These are phyloP conservation scores for Ptychoptera contaminata DNA, from an alignment of 2,888 invertebrate species.

Conservation along the genomic window DNA sequence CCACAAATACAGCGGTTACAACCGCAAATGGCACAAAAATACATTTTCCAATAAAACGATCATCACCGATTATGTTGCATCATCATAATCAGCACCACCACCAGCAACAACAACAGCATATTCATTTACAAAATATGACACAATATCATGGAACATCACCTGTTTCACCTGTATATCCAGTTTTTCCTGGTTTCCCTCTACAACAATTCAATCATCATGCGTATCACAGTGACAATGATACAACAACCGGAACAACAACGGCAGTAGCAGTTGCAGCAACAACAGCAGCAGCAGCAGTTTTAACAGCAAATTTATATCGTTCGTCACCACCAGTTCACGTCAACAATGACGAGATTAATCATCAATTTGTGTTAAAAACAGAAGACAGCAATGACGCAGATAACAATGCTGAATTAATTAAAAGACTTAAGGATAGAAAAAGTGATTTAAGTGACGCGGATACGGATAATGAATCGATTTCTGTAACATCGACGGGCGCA, in stretches of 20 bases:
- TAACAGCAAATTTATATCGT: neutral
- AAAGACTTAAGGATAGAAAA: conserved; percentile 9
- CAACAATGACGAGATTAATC: neutral
- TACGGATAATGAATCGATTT: conserved; percentile 7
- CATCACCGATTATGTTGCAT: conserved; percentile 6
- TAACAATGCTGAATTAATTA: neutral
- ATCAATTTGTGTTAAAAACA: neutral
- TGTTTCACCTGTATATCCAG: too few species aligned
- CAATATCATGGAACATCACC: conserved; percentile 4
- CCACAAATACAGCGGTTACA: neutral
- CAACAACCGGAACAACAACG: conserved; percentile 5
- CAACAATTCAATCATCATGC: conserved; percentile 10
- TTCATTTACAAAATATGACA: neutral
- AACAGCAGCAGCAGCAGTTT: neutral
- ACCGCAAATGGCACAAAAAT: conserved; percentile 9
- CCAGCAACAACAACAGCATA: conserved; percentile 2
- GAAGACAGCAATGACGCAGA: conserved; percentile 1
- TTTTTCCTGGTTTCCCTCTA: conserved; percentile 10
- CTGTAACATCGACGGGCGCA: conserved; percentile 7
- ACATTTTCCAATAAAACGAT: neutral
- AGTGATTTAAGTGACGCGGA: conserved; percentile 3
- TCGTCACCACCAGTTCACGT: neutral
- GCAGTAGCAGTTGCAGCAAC: conserved; percentile 5
- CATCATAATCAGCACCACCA: neutral
- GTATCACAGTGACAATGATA: conserved; percentile 2